Evolutionary conservation across 2,888 invertebrate genomes (phyloP), one percentile per base, ranked within the genome.

Genomic region (Euzophera pinguis): DNA sequence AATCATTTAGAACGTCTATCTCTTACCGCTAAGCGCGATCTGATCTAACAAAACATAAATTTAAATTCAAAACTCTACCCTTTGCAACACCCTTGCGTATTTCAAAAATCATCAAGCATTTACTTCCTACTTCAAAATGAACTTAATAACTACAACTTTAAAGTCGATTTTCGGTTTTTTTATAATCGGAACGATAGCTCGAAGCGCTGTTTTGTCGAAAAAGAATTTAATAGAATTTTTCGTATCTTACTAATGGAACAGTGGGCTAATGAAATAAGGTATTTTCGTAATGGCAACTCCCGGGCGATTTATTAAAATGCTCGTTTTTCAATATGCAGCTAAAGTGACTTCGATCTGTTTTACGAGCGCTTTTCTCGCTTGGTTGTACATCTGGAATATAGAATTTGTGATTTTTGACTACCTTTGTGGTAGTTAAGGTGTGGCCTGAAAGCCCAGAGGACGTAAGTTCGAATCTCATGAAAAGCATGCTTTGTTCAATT

Each of bases 21-120:
- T 70, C 64, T 71, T 66, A 78, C 79, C 79, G 78, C 84, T 83
- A 81, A 82, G 80, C 71, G 87, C 70, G 87, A 91, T 91, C 88
- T 79, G 73, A 91, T 91, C 91, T 90, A 79, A 77, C 81, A 79
- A 84, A 83, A 88, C 90, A 91, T 91, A 90, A 90, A 91, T 91
- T 91, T 78, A 83, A 88, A 90, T 88, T 90, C 88, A 82, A 80
- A 84, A 87, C 76, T 78, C 80, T 51, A 75, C 79, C 78, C 75
- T 76, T 78, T 77, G 61, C 58, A 65, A 67, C 42, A 76, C 81
- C 79, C 78, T 71, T 69, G 71, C 71, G 71, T 75, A 72, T 74
- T 71, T 64, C 67, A 60, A 70, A 72, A 72, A 73, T 72, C 68
- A 68, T 77, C 64, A 71, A 74, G 71, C 73, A 65, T 62, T 67